Evolutionary conservation across 2,888 invertebrate species (phyloP).

Genomic region (Athalia rosae): DNA sequence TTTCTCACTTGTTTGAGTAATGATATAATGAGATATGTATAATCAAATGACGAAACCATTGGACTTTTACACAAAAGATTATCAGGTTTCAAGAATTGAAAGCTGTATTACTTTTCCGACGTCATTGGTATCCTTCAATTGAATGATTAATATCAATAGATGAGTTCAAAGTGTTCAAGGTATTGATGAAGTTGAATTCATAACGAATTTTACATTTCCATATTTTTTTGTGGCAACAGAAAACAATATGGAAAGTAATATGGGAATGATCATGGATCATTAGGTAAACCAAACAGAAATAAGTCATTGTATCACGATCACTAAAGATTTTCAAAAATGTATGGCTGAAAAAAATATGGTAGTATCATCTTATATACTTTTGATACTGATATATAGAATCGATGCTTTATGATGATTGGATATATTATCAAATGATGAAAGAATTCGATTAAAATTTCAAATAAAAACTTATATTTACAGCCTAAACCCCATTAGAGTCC

Average conservation of each 20-base stretch:
- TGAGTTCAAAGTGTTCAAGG: background rate
- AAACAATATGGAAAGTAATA: constrained; percentile 20
- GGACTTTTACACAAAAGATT: constrained; percentile 2
- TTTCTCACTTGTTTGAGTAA: background rate
- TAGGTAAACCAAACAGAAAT: too few relatives aligned
- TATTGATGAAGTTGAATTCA: background rate
- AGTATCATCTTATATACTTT: too few relatives aligned
- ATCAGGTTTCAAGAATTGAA: too few relatives aligned
- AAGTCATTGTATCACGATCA: too few relatives aligned
- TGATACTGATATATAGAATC: background rate
- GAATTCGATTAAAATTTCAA: background rate
- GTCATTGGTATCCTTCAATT: too few relatives aligned
- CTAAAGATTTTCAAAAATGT: too few relatives aligned
- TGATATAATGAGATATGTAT: constrained; percentile 8
- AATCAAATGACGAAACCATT: constrained; percentile 9
- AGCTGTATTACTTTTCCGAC: too few relatives aligned
- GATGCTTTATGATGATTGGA: constrained; percentile 4
- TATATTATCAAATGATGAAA: constrained; percentile 17
- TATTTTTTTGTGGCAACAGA: constrained; percentile 23
- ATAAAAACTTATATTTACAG: constrained; percentile 1
- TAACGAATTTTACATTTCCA: constrained; percentile 1
- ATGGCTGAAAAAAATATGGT: too few relatives aligned
- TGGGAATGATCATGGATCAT: background rate
- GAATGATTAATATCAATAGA: background rate
- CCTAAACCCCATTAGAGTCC: constrained; percentile 25